Percentiles rank a stretch among this genome's conserved stretches.
These are phyloP conservation scores for Volucella inflata DNA, from an alignment of 2,888 invertebrate genomes.

Conservation along the genomic window DNA sequence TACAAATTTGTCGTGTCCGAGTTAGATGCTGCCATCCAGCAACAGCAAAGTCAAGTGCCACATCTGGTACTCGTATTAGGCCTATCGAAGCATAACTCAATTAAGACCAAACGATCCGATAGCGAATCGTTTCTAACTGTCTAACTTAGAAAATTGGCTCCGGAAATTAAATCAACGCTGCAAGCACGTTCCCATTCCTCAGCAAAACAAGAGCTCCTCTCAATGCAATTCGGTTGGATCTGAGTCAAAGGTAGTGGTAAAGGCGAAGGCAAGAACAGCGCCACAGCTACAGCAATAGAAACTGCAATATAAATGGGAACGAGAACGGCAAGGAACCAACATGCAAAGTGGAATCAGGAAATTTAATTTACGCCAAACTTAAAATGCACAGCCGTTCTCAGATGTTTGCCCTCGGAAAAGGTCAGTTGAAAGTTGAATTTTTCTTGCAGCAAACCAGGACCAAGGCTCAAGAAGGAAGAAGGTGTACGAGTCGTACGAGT, in stretches of 20 bases:
- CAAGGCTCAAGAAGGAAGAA: conserved; percentile 12
- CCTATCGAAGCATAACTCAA: conserved; percentile 45
- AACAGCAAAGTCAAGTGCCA: too few relatives aligned
- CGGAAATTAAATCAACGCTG: conserved; percentile 65
- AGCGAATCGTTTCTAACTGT: conserved; percentile 32
- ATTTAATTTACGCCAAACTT: conserved; percentile 52
- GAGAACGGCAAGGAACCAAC: conserved; percentile 12
- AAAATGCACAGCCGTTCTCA: conserved; percentile 42
- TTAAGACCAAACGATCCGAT: conserved; percentile 37
- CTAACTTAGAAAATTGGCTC: conserved; percentile 44
- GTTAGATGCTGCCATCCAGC: too few relatives aligned
- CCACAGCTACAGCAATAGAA: too few relatives aligned
- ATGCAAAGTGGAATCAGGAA: conserved; percentile 40
- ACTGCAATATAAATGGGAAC: too few relatives aligned
- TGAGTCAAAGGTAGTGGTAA: background rate
- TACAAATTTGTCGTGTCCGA: too few relatives aligned
- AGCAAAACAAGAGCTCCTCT: conserved; percentile 36
- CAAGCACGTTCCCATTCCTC: conserved; percentile 54
- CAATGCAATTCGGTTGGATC: conserved; percentile 24
- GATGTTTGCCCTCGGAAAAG: conserved; percentile 2
- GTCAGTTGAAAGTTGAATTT: too few relatives aligned
- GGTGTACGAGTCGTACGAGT: conserved; percentile 19
- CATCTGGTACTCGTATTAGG: background rate
- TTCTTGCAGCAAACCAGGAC: conserved; percentile 2
- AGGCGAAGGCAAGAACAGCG: too few relatives aligned